Evolutionary conservation across 1,140 invertebrate genomes (phyloP).

Genomic region (Zaprionus lachaisei): DNA sequence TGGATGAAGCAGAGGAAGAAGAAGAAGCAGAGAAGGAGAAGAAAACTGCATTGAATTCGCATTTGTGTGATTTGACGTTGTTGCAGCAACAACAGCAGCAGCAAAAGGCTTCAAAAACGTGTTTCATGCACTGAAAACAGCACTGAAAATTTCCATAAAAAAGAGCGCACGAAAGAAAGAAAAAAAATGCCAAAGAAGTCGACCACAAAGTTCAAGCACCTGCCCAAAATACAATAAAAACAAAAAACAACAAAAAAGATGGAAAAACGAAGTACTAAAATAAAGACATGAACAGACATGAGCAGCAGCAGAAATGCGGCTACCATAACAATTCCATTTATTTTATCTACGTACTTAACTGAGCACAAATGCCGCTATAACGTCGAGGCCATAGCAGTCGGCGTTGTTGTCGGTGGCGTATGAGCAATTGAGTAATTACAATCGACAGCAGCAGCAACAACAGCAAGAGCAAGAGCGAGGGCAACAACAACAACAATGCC

Average conservation of each 20-base stretch:
- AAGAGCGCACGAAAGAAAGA: constrained; percentile 3
- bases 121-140: constrained; percentile 37
- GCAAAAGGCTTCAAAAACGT: constrained; percentile 59
- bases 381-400: background rate
- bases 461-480: background rate
- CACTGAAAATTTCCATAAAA: constrained; percentile 53
- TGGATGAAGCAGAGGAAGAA: constrained; percentile 22
- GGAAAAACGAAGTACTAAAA: constrained; percentile 30
- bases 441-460: constrained; percentile 47
- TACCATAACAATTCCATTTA: constrained; percentile 72
- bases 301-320: constrained; percentile 48
- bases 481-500: constrained; percentile 20
- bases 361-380: constrained; percentile 42
- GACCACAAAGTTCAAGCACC: constrained; percentile 72
- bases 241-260: constrained; percentile 4
- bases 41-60: constrained; percentile 66
- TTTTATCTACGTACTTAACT: constrained; percentile 75
- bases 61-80: constrained; percentile 55
- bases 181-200: constrained; percentile 55
- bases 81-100: background rate
- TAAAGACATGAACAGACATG: constrained; percentile 36
- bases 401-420: constrained; percentile 52
- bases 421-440: constrained; percentile 81
- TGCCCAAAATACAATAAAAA: constrained; percentile 66
- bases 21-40: constrained; percentile 23